phyloP scores from a whole-genome alignment of 2,113 vertebrate species.

The Myotis davidii region DNA sequence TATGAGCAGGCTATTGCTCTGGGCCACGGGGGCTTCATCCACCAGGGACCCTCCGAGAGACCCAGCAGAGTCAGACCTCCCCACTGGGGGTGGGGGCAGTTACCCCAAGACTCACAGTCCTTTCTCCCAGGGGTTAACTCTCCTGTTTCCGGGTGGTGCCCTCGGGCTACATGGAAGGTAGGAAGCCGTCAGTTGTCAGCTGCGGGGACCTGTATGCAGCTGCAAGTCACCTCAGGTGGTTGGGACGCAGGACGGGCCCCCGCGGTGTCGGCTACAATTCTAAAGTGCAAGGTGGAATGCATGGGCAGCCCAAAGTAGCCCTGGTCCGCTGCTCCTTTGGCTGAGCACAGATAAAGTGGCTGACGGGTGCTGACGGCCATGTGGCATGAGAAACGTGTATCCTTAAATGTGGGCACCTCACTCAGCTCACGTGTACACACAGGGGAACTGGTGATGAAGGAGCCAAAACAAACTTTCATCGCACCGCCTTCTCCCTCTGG shows the following conservation, averaged over 20 bases:
- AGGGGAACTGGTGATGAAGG: not conserved
- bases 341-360: not conserved
- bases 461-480: not conserved
- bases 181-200: too few relatives aligned
- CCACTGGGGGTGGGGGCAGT: not conserved
- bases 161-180: not conserved
- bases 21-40: not conserved
- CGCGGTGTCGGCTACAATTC: not conserved
- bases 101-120: not conserved
- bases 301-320: not conserved
- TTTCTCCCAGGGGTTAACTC: not conserved
- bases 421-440: not conserved
- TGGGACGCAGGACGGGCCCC: not conserved
- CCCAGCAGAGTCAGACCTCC: not conserved
- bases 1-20: not conserved
- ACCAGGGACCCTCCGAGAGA: not conserved
- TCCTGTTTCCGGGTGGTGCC: not conserved
- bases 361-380: not conserved
- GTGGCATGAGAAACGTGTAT: not conserved
- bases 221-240: not conserved
- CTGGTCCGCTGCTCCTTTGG: not conserved
- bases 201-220: not conserved
- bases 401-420: not conserved
- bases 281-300: not conserved
- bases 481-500: not conserved